Evolutionary conservation across 1,140 invertebrate species (phyloP), one percentile per base, ranked within the genome.

Genomic region (Campoletis sonorensis): DNA sequence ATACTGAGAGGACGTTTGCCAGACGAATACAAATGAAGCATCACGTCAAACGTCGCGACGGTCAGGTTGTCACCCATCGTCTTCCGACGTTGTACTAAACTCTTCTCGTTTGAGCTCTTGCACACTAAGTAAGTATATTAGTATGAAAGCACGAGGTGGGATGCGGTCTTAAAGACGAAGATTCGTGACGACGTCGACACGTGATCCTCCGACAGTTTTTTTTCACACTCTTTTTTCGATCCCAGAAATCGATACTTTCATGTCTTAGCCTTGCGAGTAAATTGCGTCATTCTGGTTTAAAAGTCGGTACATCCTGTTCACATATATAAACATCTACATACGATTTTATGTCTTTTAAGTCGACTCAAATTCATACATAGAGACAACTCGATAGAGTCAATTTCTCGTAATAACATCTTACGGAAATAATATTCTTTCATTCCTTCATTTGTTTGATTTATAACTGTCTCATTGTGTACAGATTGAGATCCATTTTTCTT

Each of bases 211-310:
- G 10, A 58, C 1, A 23, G 18, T 21, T n/a, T 58, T n/a, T 58
- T 58, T 13, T 45, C 40, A 45, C 40, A 45, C 40, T 45, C 40
- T 58, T 58, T 58, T 58, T n/a, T 58, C 5, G 18, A 54, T 58
- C 21, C 54, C 54, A 23, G 54, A n/a, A 58, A 58, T 58, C 54
- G 54, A 58, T 58, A 58, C 54, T n/a, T 58, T 58, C 11, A 7
- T 10, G 54, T 13, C 54, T 58, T 21, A 21, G 18, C 54, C 54
- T n/a, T 23, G 54, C 54, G 18, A 23, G 54, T 23, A n/a, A 58
- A 58, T 58, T 58, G 54, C 54, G 54, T 58, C 54, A 58, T 58
- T 58, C 54, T 58, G 54, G 18, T 58, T 58, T 58, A n/a, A 58
- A 11, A 23, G 16, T 58, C 0, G n/a, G 54, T 21, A 45, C 40